Conservation (phyloP, 2,113 vertebrate genomes). For the Ailuropoda melanoleuca region DNA sequence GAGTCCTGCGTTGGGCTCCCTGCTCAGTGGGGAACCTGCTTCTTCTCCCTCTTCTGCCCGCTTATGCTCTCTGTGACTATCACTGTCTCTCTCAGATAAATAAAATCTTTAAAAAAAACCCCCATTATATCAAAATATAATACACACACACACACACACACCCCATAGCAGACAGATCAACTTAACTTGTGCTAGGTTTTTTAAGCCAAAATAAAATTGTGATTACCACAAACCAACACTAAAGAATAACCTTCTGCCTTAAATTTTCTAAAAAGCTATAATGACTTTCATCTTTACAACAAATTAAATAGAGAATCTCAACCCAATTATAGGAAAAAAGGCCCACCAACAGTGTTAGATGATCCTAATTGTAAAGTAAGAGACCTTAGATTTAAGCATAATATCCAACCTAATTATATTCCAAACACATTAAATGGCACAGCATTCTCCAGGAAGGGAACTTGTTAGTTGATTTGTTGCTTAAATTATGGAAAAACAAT, state of each 20-base stretch:
- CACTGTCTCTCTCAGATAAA: too few relatives aligned
- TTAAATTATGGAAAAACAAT: constrained; percentile 71
- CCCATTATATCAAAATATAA: constrained; percentile 61
- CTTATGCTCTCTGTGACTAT: too few relatives aligned
- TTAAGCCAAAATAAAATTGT: constrained; percentile 82
- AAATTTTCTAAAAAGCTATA: constrained; percentile 71
- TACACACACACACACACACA: background rate
- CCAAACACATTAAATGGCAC: constrained; percentile 55
- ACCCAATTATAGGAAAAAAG: constrained; percentile 72
- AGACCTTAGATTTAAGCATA: constrained; percentile 69
- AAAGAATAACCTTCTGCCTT: constrained; percentile 79
- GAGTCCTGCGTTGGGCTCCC: too few relatives aligned
- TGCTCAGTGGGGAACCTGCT: too few relatives aligned
- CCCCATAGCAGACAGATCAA: background rate
- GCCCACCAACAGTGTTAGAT: constrained; percentile 61
- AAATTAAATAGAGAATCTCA: constrained; percentile 78
- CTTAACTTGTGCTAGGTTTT: constrained; percentile 30
- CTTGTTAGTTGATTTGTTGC: constrained; percentile 60
- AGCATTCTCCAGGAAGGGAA: constrained; percentile 62
- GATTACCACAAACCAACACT: constrained; percentile 79
- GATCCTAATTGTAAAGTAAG: constrained; percentile 78
- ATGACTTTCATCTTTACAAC: constrained; percentile 73
- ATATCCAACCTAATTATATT: constrained; percentile 75
- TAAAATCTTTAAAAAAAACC: too few relatives aligned
- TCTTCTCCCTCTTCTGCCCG: too few relatives aligned